A percentile compares a stretch with the other conserved stretches of the same genome.
Evolutionary conservation across 2,113 vertebrate genomes (phyloP).

Genomic region (Aspiorhynchus laticeps): DNA sequence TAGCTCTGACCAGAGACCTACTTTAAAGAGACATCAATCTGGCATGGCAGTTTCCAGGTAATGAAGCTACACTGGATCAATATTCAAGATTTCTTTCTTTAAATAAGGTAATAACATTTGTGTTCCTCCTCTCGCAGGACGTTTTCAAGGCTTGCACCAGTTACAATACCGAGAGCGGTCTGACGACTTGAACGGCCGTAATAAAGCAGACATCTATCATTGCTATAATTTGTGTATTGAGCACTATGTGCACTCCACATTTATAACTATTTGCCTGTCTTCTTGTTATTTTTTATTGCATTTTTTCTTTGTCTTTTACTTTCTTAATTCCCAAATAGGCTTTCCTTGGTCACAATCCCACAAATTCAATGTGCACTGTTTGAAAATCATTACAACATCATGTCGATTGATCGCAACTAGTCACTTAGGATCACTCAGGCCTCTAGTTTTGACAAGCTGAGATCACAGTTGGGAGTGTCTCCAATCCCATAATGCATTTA

Average conservation of each 20-base stretch:
- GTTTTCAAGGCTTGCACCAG: conserved; percentile 15
- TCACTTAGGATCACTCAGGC: conserved; percentile 26
- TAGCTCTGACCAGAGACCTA: conserved; percentile 76
- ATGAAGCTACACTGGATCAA: conserved; percentile 85
- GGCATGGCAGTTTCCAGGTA: conserved; percentile 85
- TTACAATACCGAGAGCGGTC: not conserved
- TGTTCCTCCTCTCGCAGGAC: conserved; percentile 56
- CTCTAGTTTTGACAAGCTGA: not conserved
- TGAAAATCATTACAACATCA: conserved; percentile 52
- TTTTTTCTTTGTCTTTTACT: not conserved
- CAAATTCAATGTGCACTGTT: conserved; percentile 33
- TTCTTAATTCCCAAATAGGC: not conserved
- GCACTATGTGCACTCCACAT: not conserved
- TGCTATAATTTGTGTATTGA: not conserved
- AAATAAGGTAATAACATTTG: conserved; percentile 79
- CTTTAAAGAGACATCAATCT: conserved; percentile 89
- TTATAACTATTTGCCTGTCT: not conserved
- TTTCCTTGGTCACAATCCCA: not conserved
- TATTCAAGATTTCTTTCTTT: conserved; percentile 79
- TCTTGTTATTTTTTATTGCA: not conserved
- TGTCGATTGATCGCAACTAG: conserved; percentile 50
- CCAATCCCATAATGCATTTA: conserved; percentile 16
- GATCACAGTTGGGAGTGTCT: not conserved
- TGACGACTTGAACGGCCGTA: not conserved
- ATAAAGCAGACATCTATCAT: not conserved